These are phyloP conservation scores for Pogonomyrmex californicus DNA, from an alignment of 1,140 invertebrate genomes.

Conservation along the genomic window DNA sequence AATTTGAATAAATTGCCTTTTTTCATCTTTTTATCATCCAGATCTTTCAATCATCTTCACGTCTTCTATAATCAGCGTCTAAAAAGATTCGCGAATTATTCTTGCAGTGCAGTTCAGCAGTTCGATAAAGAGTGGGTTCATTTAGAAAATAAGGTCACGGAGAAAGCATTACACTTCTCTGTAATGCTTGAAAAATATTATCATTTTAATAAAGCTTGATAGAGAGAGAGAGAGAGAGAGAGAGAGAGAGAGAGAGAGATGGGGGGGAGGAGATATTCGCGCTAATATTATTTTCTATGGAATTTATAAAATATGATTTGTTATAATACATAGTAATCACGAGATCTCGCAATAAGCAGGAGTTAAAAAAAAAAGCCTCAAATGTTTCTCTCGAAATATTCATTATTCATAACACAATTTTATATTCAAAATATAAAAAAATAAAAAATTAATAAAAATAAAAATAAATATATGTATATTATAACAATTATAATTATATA, in stretches of 20 bases:
- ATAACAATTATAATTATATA: not conserved
- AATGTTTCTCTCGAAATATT: not conserved
- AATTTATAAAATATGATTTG: conserved; percentile 29
- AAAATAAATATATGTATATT: not conserved
- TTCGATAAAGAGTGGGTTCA: conserved; percentile 37
- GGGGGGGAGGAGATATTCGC: not conserved
- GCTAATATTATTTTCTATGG: not conserved
- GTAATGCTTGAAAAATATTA: conserved; percentile 14
- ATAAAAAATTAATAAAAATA: not conserved
- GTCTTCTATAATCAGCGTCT: not conserved
- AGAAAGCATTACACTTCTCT: conserved; percentile 22
- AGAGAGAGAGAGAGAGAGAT: too few relatives aligned
- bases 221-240: too few relatives aligned
- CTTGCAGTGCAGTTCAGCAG: not conserved
- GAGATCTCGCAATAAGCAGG: not conserved
- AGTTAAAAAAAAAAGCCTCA: not conserved
- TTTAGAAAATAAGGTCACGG: conserved; percentile 28
- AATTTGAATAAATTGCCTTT: conserved; percentile 27
- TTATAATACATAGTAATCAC: not conserved
- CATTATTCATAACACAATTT: not conserved
- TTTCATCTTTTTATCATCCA: not conserved
- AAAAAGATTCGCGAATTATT: conserved; percentile 45
- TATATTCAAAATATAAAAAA: not conserved
- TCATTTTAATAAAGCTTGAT: conserved; percentile 1
- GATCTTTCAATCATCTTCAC: not conserved